These are phyloP conservation scores for Scolopax mira DNA, from an alignment of 2,113 vertebrate species.

Conservation along the genomic window DNA sequence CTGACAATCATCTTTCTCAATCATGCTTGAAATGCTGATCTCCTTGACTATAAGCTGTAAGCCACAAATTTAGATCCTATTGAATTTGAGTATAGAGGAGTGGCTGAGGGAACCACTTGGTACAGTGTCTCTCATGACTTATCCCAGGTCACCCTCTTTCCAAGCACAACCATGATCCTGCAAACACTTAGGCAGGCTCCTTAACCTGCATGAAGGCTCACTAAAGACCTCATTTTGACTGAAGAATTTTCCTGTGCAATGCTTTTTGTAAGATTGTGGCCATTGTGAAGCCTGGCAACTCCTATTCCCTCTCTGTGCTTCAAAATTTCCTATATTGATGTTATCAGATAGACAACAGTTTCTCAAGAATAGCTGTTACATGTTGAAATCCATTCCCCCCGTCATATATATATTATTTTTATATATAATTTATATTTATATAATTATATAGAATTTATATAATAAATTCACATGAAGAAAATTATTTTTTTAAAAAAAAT, in stretches of 20 bases:
- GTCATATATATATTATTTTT: no score
- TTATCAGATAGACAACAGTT: neutral
- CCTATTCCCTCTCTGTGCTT: neutral
- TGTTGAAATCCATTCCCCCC: neutral
- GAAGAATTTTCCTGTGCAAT: neutral
- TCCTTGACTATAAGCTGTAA: neutral
- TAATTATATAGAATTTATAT: no score
- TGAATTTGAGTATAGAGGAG: neutral
- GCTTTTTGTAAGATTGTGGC: neutral
- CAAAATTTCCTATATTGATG: neutral
- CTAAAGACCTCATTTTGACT: neutral
- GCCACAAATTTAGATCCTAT: neutral
- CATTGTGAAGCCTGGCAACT: neutral
- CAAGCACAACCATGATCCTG: neutral
- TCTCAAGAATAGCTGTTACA: neutral
- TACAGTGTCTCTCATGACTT: neutral
- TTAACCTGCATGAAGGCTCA: neutral
- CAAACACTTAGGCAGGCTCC: neutral
- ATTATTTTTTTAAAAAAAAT: neutral
- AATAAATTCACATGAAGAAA: neutral
- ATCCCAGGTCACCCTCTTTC: neutral
- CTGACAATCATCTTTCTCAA: neutral
- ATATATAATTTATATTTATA: no score
- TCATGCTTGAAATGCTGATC: slow-evolving; percentile 22
- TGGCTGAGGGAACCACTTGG: neutral